Conservation (phyloP, 2,888 invertebrate species). For the Lissocephala sabroskyi region DNA sequence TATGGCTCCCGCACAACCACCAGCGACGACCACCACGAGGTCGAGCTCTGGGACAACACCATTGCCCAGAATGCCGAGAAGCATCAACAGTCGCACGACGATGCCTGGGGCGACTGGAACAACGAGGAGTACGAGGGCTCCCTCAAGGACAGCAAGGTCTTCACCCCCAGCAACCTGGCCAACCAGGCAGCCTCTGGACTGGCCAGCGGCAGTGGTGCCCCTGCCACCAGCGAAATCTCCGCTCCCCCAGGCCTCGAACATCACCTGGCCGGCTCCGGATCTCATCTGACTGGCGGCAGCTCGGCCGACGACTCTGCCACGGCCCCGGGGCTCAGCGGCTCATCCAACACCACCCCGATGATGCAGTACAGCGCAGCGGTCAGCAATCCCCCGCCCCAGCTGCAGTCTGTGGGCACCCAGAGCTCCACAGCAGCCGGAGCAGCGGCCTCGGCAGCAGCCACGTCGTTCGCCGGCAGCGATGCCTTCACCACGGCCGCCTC, state of each 20-base stretch:
- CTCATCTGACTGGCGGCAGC: conserved; percentile 58
- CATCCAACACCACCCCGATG: conserved; percentile 57
- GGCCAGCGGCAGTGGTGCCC: conserved; percentile 42
- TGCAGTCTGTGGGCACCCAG: conserved; percentile 32
- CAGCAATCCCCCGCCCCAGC: conserved; percentile 54
- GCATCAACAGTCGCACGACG: conserved; percentile 69
- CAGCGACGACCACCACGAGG: conserved; percentile 72
- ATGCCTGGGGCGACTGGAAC: conserved; percentile 84
- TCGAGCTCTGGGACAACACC: conserved; percentile 77
- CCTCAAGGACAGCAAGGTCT: conserved; percentile 94
- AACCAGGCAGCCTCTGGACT: conserved; percentile 66
- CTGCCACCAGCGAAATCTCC: conserved; percentile 59
- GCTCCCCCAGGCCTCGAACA: conserved; percentile 73
- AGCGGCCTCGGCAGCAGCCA: conserved; percentile 22
- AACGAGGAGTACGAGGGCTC: conserved; percentile 96
- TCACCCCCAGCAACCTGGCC: conserved; percentile 79
- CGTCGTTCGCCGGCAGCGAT: conserved; percentile 44
- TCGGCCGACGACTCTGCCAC: conserved; percentile 19
- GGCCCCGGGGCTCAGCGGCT: conserved; percentile 35
- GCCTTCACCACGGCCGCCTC: conserved; percentile 65
- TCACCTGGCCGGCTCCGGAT: conserved; percentile 62
- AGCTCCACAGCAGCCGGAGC: conserved; percentile 10
- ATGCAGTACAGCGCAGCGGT: conserved; percentile 68
- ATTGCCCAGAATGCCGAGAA: conserved; percentile 71
- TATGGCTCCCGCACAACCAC: conserved; percentile 61